Evolutionary conservation across 53 echinoderm and acorn worm species (phyloP).

Genomic region (Apostichopus leukothele): DNA sequence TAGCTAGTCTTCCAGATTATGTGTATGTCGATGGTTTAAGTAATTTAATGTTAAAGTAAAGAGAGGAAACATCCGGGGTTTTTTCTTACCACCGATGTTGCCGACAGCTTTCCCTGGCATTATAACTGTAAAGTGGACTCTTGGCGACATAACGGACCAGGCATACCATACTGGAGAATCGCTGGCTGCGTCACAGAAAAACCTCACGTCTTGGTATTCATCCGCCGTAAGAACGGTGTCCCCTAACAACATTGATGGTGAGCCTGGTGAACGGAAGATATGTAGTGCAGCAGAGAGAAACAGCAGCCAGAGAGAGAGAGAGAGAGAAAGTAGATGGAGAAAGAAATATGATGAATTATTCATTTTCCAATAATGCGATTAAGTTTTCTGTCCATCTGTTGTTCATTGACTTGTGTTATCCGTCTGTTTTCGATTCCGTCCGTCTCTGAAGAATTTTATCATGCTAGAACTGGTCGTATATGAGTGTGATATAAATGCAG

Average conservation of each 20-base stretch:
- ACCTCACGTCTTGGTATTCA: conserved; percentile 5
- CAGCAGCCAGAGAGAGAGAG: too few relatives aligned
- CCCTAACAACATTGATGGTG: neutral
- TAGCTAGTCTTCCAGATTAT: neutral
- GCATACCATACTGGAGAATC: conserved; percentile 15
- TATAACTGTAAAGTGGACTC: conserved; percentile 3
- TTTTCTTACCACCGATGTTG: conserved; percentile 11
- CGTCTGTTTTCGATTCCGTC: too few relatives aligned
- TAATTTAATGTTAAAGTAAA: neutral
- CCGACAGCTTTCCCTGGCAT: conserved; percentile 1
- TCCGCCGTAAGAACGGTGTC: neutral
- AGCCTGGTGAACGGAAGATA: neutral
- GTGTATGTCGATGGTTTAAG: neutral
- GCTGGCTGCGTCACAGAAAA: conserved; percentile 50
- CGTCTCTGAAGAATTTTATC: too few relatives aligned
- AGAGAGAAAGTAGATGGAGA: too few relatives aligned
- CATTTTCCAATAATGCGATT: too few relatives aligned
- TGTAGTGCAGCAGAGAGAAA: too few relatives aligned
- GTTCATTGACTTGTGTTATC: too few relatives aligned
- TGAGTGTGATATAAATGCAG: too few relatives aligned
- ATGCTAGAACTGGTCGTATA: too few relatives aligned
- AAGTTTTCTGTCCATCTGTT: too few relatives aligned
- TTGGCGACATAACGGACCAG: conserved; percentile 24
- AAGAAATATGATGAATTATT: too few relatives aligned
- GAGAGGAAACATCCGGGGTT: neutral